Base-by-base conservation (phyloP, 2,888 invertebrate species). In the Cataglyphis altisquamis region DNA sequence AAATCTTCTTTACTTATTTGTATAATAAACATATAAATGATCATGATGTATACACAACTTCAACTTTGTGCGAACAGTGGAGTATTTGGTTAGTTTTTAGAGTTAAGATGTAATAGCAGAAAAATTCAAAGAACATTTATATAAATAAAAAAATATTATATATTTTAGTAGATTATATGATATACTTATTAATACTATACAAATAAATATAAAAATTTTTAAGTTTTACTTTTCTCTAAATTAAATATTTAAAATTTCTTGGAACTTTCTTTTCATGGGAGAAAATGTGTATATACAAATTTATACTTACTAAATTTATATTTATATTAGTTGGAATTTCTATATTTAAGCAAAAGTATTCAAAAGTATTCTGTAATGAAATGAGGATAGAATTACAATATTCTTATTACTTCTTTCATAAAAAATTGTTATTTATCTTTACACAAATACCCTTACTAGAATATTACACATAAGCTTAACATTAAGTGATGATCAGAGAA, bases 131-230 rank as follows among this genome's bases (percentile, higher is more conserved):
- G 85, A 82, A 90, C 91, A 91, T 87, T 90, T 91, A 90, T 85
- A 73, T 74, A 81, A 90, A 91, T 84, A 88, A 36, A 36, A 36
- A 36, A 90, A 89, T 89, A 92, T 91, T 88, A 92, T 91, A 91
- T 91, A 91, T 90, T 91, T 93, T 91, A 91, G 89, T 88, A 91
- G 87, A 90, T 90, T 90, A 88, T 90, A 91, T 90, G 86, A 87
- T 87, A 90, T 80, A 87, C 87, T 84, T 90, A 91, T 89, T 88
- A 88, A 86, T 92, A 91, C 90, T 89, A 91, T 91, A 91, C 87
- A 90, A 93, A 92, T 92, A 92, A 92, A 92, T 91, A 91, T 94
- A 93, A 92, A 93, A 90, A 92, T 92, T 91, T 92, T 91, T 90
- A 91, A 93, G 88, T 93, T 91, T 91, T 88, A 89, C 84, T 88